Base-by-base conservation (phyloP, 2,888 invertebrate species). In the Yponomeuta evonymella region DNA sequence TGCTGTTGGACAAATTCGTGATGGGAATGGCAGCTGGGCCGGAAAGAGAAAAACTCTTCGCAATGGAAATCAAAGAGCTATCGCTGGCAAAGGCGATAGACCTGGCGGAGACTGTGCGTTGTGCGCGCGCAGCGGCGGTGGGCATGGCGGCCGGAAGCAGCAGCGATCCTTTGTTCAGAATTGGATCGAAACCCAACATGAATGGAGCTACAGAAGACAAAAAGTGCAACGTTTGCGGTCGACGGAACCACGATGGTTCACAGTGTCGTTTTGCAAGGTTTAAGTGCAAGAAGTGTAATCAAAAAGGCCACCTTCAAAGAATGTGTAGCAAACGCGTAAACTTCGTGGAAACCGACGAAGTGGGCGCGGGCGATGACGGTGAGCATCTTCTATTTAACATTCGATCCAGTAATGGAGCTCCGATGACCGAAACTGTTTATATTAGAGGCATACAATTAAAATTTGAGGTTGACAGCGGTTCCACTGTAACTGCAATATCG, bases 191-290 rank as follows among this genome's bases (percentile, higher is more conserved):
- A 63, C 48, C 67, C 15, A 70, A 72, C 51, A 58, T 29, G 10
- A 43, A 58, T 33, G 43, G 70, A 48, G 33, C 64, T 66, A 15
- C 33, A 67, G 11, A 23, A 70, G n/a, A 33, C 23, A 30, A 72
- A 72, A 70, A 75, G 72, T 77, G 75, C 71, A 51, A 67, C 12
- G 76, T 76, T 71, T 76, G 77, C 30, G 77, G 77, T 23, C 73
- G 67, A 62, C 66, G 48, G 1, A 77, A 76, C 69, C 79, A 78
- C 64, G 72, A 72, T 62, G 12, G 74, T 0, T 64, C 73, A 0
- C 69, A 76, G 66, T 79, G 78, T 71, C 73, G 75, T 9, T 78
- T 75, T 63, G 70, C 70, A 0, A 75, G 72, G 1, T 75, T 73
- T 29, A 72, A 23, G 23, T 76, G 77, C 68, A 75, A 73, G 70